phyloP scores from a whole-genome alignment of 2,888 invertebrate species.

The Polydrusus cervinus region DNA sequence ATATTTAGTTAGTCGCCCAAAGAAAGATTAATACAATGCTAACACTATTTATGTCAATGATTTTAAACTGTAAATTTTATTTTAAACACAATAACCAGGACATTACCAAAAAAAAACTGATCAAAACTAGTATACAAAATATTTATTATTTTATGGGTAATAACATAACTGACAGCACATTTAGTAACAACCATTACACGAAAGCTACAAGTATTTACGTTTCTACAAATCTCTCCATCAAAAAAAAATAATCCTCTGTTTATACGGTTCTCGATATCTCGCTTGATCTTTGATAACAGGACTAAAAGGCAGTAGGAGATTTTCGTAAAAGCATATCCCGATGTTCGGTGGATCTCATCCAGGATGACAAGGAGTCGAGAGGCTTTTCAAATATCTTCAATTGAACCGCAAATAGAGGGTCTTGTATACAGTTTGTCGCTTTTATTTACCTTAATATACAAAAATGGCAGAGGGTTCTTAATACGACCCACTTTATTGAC shows the following conservation, averaged over 20 bases:
- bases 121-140: no score
- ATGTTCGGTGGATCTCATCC: conserved; percentile 58
- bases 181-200: neutral
- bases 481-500: neutral
- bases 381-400: conserved; percentile 69
- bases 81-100: no score
- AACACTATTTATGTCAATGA: no score
- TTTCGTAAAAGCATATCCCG: conserved; percentile 55
- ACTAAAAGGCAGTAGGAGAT: conserved; percentile 59
- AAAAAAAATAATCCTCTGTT: conserved; percentile 67
- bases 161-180: no score
- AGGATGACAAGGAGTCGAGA: conserved; percentile 64
- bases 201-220: conserved; percentile 17
- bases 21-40: no score
- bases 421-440: conserved; percentile 56
- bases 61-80: no score
- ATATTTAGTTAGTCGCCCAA: no score
- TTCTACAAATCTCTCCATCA: conserved; percentile 51
- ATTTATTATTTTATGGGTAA: no score
- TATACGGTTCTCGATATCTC: conserved; percentile 66
- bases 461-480: neutral
- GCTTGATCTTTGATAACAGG: conserved; percentile 63
- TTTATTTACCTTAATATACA: conserved; percentile 33
- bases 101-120: no score
- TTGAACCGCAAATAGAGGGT: conserved; percentile 67